These are phyloP conservation scores for Tethea ocularis DNA, from an alignment of 2,888 invertebrate genomes.

Conservation along the genomic window DNA sequence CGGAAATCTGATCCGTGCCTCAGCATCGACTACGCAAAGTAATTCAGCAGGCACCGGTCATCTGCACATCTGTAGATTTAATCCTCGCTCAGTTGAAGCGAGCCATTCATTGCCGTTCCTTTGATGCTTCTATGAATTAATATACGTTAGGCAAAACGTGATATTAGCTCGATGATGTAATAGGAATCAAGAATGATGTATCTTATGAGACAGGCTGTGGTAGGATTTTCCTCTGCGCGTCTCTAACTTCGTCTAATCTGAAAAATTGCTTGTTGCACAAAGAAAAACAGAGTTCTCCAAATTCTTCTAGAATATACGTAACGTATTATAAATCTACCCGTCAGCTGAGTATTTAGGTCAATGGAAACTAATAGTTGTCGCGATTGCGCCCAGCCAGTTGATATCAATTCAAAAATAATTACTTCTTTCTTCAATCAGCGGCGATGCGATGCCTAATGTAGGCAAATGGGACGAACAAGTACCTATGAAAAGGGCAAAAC, in stretches of 20 bases:
- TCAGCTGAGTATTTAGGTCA: conserved; percentile 37
- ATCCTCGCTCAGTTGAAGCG: not conserved
- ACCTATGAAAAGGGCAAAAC: not conserved
- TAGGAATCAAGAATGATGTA: not conserved
- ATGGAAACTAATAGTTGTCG: conserved; percentile 45
- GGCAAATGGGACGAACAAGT: conserved; percentile 12
- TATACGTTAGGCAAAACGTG: not conserved
- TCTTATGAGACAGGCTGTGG: not conserved
- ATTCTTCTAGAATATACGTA: not conserved
- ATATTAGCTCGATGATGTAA: not conserved
- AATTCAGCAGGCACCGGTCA: not conserved
- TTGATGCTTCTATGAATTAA: not conserved
- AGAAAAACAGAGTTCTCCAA: not conserved
- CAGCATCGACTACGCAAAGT: not conserved
- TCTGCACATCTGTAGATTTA: not conserved
- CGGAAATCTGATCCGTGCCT: not conserved
- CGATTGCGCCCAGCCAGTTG: conserved; percentile 19
- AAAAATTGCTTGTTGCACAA: no score
- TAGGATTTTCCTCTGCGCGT: not conserved
- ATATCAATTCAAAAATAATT: conserved; percentile 18
- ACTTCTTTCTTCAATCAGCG: conserved; percentile 12
- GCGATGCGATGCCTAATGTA: conserved; percentile 11
- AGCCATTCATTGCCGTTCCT: not conserved
- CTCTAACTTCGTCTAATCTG: not conserved
- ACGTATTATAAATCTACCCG: not conserved